Evolutionary conservation across 1,140 invertebrate genomes (phyloP), one percentile per base, ranked within the genome.

Genomic region (Brachionus asplanchnoidis): DNA sequence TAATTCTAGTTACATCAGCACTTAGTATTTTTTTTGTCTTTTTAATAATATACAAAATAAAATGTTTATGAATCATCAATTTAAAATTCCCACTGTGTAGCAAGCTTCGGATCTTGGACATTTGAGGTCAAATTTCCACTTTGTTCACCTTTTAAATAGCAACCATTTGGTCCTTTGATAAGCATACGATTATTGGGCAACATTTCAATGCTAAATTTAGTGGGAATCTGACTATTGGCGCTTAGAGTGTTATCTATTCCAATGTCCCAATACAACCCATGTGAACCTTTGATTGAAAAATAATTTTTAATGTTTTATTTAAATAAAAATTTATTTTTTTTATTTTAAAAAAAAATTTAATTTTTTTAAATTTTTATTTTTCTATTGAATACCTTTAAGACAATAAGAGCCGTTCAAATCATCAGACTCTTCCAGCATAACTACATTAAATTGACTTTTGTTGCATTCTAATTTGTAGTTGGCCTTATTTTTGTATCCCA

Each of bases 401-500:
- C 68, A 73, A 50, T 97, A 95, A 50, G 94, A 90, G 28, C 96
- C 97, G 87, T 95, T 94, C 85, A 95, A 94, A 84, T 94, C 94
- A 42, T 87, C 84, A 1, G 84, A 85, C 80, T 95, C 92, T 89
- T 97, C 94, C 20, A 98, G 94, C 88, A 94, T 92, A 85, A 98
- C 97, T 44, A 95, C 95, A 90, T 97, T 95, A 88, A 97, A 97
- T 83, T 93, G 93, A 73, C 95, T 95, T 91, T 97, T 97, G 91
- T 97, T 98, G 91, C 96, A 98, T 89, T 97, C 96, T 86, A 97
- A 91, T 88, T 95, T 94, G 14, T 93, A 91, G 44, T 92, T 91
- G 0, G 92, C 90, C 46, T 93, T 93, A 36, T 85, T 87, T 90
- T 97, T 97, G 87, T 94, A 95, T 0, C 96, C 97, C 53, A 98